Conservation (phyloP, 2,888 invertebrate genomes). For the Lycophotia porphyrea region DNA sequence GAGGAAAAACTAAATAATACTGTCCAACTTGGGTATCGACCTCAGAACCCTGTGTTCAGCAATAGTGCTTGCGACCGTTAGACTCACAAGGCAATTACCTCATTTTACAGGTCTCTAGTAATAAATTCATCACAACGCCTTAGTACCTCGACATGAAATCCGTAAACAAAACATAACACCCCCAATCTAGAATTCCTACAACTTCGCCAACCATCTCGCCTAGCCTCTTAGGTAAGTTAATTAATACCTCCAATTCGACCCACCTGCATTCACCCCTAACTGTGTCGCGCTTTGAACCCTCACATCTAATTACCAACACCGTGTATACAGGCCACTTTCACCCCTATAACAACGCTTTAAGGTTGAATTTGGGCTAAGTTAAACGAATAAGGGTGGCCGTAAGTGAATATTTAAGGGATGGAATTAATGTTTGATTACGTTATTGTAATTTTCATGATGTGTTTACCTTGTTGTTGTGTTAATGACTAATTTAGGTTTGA, state of each 20-base stretch:
- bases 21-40: neutral
- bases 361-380: conserved; percentile 40
- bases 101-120: neutral
- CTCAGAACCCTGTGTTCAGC: neutral
- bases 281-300: conserved; percentile 59
- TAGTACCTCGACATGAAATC: no score
- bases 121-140: neutral
- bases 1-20: neutral
- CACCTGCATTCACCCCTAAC: conserved; percentile 59
- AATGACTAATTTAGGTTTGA: conserved; percentile 39
- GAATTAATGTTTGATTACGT: conserved; percentile 62
- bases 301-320: conserved; percentile 57
- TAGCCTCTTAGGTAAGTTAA: conserved; percentile 53
- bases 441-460: conserved; percentile 58
- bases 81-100: neutral
- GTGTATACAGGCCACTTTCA: conserved; percentile 35
- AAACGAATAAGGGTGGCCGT: conserved; percentile 24
- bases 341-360: conserved; percentile 34
- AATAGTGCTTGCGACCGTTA: neutral
- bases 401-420: conserved; percentile 58
- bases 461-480: conserved; percentile 38
- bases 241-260: conserved; percentile 61
- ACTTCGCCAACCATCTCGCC: conserved; percentile 29
- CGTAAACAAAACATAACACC: neutral
- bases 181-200: neutral